Base-by-base conservation (phyloP, 2,113 vertebrate genomes). In the Ctenomys sociabilis region DNA sequence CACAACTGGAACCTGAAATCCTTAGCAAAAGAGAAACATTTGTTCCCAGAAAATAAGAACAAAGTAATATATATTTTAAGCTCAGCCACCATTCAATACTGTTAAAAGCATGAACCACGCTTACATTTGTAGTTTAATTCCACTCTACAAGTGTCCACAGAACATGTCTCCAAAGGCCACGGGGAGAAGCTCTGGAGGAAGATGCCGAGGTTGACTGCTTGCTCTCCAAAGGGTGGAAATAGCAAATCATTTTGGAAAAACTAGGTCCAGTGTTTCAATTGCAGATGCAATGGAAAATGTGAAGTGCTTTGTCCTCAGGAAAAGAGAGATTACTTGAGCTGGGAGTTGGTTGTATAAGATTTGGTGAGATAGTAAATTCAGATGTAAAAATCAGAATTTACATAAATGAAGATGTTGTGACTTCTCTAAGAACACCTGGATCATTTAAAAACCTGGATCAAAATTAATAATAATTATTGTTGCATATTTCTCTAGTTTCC, bases 71-170 rank as follows among this genome's bases (percentile, higher is more conserved):
- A 52, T 12, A 10, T 75, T 94, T 81, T 19, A 3, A 26, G 40
- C 12, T 43, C 52, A 7, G 0, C 13, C 37, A 24, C 35, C 2
- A 1, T 66, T 68, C 30, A 1, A 0, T 19, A 7, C 3, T 40
- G 26, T 21, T 68, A 16, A 21, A 0, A 1, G 1, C 16, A 30
- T 5, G 14, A 43, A 81, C 7, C 12, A 19, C 14, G 54, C 75
- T 49, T 28, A 5, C 1, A 8, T 35, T 54, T 49, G 35, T 40
- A 40, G 35, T 59, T 85, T 86, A 64, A 75, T 24, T 81, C 30
- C 14, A 13, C 3, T 61, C 57, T 52, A 32, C 57, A 59, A 26
- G 13, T 43, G 3, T 81, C 28, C 35, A 3, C 0, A 13, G 21
- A 87, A 37, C 4, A 4, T 72, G 22, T 45, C 17, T 32, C 73